Conservation (phyloP, 2,888 invertebrate genomes). For the Cancer borealis region DNA sequence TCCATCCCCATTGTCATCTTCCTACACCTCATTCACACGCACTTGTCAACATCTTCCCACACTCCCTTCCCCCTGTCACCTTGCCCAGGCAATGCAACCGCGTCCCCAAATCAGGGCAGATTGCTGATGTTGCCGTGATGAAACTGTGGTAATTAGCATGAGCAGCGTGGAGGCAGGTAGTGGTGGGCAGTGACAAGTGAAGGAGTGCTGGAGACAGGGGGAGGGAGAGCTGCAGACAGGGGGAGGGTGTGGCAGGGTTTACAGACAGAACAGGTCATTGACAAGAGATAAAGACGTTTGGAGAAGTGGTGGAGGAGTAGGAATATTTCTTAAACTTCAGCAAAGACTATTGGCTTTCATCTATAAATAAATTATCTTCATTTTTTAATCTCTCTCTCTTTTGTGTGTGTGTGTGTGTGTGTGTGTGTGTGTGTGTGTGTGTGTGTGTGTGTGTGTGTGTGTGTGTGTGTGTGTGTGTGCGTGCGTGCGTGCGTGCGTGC, state of each 20-base stretch:
- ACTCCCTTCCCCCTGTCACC: not conserved
- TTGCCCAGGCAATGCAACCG: not conserved
- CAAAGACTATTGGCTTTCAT: too few species aligned
- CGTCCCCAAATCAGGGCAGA: not conserved
- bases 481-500: too few species aligned
- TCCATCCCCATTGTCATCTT: not conserved
- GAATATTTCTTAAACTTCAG: not conserved
- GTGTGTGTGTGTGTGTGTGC: too few species aligned
- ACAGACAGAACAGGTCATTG: not conserved
- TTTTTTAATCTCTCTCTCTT: too few species aligned
- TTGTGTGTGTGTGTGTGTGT: too few species aligned
- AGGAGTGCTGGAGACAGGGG: not conserved
- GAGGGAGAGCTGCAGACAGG: not conserved
- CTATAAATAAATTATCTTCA: too few species aligned
- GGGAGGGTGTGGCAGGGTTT: not conserved
- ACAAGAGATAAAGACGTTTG: not conserved
- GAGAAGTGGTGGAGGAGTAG: not conserved
- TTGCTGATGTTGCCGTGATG: not conserved
- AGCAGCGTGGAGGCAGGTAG: not conserved
- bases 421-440: too few species aligned
- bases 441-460: too few species aligned
- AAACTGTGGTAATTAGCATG: not conserved
- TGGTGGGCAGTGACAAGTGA: not conserved
- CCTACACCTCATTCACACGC: slow-evolving; percentile 18
- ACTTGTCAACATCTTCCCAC: not conserved